A percentile compares a stretch with the other conserved stretches of the same genome.
These are phyloP conservation scores for Peromyscus californicus DNA, from an alignment of 2,113 vertebrate species.

Conservation along the genomic window DNA sequence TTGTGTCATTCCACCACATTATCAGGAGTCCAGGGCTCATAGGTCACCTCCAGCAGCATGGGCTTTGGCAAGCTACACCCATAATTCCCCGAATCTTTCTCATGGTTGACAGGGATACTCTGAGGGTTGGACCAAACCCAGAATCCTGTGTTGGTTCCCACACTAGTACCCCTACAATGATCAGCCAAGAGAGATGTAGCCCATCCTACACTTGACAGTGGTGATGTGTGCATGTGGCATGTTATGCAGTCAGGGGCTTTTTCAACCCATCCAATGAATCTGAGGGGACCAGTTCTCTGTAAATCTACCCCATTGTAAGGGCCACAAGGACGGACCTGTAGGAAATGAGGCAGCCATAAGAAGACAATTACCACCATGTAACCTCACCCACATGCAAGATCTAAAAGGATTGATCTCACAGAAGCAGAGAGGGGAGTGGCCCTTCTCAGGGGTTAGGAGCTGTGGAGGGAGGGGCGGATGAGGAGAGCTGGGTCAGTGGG, in stretches of 20 bases:
- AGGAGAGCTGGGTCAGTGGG: not conserved
- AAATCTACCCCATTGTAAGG: fast-evolving
- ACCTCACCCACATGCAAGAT: not conserved
- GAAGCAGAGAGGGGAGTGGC: not conserved
- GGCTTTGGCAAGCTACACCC: not conserved
- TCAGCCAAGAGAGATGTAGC: not conserved
- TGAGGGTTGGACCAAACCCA: not conserved
- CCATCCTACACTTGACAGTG: fast-evolving
- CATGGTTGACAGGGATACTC: fast-evolving
- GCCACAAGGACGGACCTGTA: not conserved
- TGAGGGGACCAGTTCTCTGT: not conserved
- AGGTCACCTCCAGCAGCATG: not conserved
- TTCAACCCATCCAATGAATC: not conserved
- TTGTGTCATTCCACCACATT: fast-evolving
- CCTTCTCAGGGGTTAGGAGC: not conserved
- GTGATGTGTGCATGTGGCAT: fast-evolving
- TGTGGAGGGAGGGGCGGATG: too few relatives aligned
- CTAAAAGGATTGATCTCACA: not conserved
- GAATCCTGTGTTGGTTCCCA: fast-evolving
- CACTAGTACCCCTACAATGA: fast-evolving
- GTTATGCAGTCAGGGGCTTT: not conserved
- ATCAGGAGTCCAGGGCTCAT: not conserved
- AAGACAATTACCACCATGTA: fast-evolving
- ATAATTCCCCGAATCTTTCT: fast-evolving
- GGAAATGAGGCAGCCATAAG: not conserved